phyloP scores from a whole-genome alignment of 2,113 vertebrate species.

The Erpornis zantholeuca region DNA sequence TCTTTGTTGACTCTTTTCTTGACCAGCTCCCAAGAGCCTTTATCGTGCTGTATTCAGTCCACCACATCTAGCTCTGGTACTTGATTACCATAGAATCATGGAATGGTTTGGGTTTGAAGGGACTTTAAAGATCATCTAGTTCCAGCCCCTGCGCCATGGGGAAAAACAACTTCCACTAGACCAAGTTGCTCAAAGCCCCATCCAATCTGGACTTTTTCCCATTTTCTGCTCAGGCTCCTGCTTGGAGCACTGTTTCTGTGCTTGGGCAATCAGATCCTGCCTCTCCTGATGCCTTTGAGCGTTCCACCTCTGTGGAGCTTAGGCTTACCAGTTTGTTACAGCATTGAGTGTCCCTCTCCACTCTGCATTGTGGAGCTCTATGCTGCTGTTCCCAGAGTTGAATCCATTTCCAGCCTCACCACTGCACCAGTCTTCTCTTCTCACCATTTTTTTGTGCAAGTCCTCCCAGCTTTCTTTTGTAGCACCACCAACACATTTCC shows the following conservation, averaged over 20 bases:
- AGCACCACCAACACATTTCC: accelerated
- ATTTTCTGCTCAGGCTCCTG: not conserved
- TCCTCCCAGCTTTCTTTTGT: not conserved
- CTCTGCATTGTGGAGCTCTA: not conserved
- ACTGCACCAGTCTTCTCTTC: not conserved
- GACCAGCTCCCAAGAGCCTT: not conserved
- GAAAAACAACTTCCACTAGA: not conserved
- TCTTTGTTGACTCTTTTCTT: not conserved
- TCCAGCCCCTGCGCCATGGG: not conserved
- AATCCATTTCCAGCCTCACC: not conserved
- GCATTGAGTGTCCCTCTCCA: not conserved
- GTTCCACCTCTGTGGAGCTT: not conserved
- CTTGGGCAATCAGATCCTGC: not conserved
- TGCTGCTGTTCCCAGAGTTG: not conserved
- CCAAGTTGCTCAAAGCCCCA: not conserved
- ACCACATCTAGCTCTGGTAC: not conserved
- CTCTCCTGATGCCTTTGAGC: not conserved
- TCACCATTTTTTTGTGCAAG: not conserved
- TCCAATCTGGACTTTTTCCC: not conserved
- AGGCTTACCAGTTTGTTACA: not conserved
- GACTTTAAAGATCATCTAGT: not conserved
- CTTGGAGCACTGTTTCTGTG: not conserved
- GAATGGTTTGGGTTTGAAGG: not conserved
- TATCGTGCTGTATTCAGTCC: not conserved
- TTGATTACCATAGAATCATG: not conserved